These are phyloP conservation scores for Pangasianodon gigas DNA, from an alignment of 2,113 vertebrate genomes.

Conservation along the genomic window DNA sequence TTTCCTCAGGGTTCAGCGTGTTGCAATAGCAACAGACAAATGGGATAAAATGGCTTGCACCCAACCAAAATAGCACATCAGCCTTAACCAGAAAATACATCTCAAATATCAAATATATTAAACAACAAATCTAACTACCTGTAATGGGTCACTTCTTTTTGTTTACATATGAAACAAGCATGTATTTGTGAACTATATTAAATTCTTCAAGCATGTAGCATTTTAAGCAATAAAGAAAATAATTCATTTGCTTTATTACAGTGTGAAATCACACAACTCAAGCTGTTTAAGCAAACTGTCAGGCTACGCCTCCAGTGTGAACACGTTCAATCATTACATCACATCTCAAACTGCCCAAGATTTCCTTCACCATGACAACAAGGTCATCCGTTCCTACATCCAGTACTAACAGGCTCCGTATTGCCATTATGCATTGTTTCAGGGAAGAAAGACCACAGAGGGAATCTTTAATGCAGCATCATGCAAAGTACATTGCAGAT, in stretches of 20 bases:
- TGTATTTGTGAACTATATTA: not conserved
- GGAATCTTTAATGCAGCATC: constrained; percentile 4
- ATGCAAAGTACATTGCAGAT: not conserved
- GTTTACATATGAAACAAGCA: not conserved
- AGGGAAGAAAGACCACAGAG: constrained; percentile 14
- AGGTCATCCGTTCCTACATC: constrained; percentile 42
- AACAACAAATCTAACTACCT: not conserved
- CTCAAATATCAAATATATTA: not conserved
- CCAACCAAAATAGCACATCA: not conserved
- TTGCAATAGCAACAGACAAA: not conserved
- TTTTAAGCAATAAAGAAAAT: not conserved
- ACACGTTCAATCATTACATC: constrained; percentile 49
- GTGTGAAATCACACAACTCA: constrained; percentile 22
- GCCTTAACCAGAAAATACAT: not conserved
- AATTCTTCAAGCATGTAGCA: not conserved
- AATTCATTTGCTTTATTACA: not conserved
- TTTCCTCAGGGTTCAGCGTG: not conserved
- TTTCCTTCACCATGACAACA: constrained; percentile 59
- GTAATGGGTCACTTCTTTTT: not conserved
- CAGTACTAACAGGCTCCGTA: constrained; percentile 4
- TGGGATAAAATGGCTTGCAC: no score
- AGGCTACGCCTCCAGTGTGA: constrained; percentile 29
- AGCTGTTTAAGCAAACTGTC: constrained; percentile 6
- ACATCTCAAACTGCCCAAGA: constrained; percentile 38
- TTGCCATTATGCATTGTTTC: constrained; percentile 26